Evolutionary conservation across 2,113 vertebrate species (phyloP), one percentile per base, ranked within the genome.

Genomic region (Nibea coibor): DNA sequence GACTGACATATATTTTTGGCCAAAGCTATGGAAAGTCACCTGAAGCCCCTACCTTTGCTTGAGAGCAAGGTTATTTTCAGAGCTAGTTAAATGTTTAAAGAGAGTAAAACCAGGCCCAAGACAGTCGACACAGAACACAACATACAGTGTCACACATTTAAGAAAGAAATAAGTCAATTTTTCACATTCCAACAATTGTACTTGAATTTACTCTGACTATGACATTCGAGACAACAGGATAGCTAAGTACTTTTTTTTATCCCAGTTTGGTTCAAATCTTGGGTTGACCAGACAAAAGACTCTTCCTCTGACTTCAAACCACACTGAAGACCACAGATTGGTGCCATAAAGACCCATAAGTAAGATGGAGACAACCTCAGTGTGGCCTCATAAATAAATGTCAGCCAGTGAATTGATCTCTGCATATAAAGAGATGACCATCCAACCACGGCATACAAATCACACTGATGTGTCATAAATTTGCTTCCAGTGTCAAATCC

Each of bases 371-470:
- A 71, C 58, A 51, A 50, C 76, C 74, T 68, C 62, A 78, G 56
- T 9, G 59, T 54, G 58, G 43, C 51, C 42, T 61, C 66, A 57
- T 63, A 74, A 88, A 81, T 75, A 80, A 76, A 78, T 78, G 84
- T 50, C 63, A 78, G 67, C 61, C 42, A 19, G 28, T 75, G 22
- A 82, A 86, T 53, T 35, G 67, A 73, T 73, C 48, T 42, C 59
- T 61, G 57, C 77, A 86, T 82, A 67, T 72, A 86, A 86, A 62
- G 56, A 80, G 24, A 42, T 62, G 64, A 63, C 72, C 58, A 63
- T 80, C 72, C 72, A 63, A 20, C 54, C 73, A 66, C 43, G 2
- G 68, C 69, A 75, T 73, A 81, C 58, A 75, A 81, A 78, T 87
- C 54, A 28, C 70, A 24, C 35, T 26, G 5, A 48, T 61, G 67